Percentiles rank a stretch among this genome's conserved stretches.
These are phyloP conservation scores for Exocentrus adspersus DNA, from an alignment of 2,888 invertebrate species.

Conservation along the genomic window DNA sequence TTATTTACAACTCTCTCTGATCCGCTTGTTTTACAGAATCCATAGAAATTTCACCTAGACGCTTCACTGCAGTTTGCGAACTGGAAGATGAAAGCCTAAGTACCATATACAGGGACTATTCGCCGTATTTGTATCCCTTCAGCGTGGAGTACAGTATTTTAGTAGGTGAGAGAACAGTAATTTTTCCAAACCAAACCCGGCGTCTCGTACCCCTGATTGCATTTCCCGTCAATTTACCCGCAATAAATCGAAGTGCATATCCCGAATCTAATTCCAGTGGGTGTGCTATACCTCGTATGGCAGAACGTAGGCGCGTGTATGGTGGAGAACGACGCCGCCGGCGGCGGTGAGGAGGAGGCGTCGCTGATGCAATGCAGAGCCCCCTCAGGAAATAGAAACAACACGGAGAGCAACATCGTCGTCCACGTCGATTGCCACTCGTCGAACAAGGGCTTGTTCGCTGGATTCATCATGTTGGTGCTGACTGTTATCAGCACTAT, in stretches of 20 bases:
- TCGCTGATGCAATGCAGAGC: slow-evolving; percentile 48
- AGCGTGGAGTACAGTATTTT: slow-evolving; percentile 84
- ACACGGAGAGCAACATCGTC: slow-evolving; percentile 55
- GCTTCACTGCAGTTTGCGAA: slow-evolving; percentile 61
- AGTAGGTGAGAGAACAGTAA: slow-evolving; percentile 75
- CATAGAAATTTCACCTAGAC: slow-evolving; percentile 43
- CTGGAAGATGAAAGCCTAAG: slow-evolving; percentile 63
- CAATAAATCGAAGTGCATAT: no score
- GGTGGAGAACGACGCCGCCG: slow-evolving; percentile 41
- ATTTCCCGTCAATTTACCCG: background rate
- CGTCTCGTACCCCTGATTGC: no score
- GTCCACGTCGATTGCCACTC: slow-evolving; percentile 77
- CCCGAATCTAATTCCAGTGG: slow-evolving; percentile 68
- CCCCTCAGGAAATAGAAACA: slow-evolving; percentile 43
- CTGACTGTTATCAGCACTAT: slow-evolving; percentile 70
- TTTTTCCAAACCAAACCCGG: no score
- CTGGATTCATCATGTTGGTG: slow-evolving; percentile 69
- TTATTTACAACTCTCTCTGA: slow-evolving; percentile 35
- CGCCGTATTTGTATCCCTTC: slow-evolving; percentile 83
- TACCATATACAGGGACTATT: slow-evolving; percentile 69
- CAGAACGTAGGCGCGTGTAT: slow-evolving; percentile 74
- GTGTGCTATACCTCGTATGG: slow-evolving; percentile 80
- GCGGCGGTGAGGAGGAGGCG: slow-evolving; percentile 37
- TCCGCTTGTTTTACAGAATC: slow-evolving; percentile 54
- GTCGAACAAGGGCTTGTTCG: slow-evolving; percentile 78